phyloP scores from a whole-genome alignment of 2,113 vertebrate species.

The Phaethon lepturus region DNA sequence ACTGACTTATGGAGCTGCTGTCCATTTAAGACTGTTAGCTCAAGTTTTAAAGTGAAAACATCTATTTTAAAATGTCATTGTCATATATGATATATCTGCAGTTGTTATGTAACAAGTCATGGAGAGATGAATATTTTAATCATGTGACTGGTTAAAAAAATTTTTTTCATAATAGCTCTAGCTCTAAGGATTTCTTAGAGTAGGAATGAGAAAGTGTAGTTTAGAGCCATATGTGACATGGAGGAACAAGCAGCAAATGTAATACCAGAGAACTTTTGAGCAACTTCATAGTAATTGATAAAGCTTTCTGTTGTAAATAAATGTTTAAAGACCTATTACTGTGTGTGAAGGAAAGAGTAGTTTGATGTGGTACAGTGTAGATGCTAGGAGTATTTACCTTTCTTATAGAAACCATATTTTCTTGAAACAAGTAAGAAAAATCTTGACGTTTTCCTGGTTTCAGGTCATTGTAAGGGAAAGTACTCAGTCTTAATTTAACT shows the following conservation, averaged over 20 bases:
- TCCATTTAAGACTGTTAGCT: background rate
- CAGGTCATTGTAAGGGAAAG: background rate
- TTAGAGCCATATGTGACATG: background rate
- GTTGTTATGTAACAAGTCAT: background rate
- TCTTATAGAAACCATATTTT: background rate
- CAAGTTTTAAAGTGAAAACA: background rate
- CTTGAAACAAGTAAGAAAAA: background rate
- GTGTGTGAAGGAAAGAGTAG: background rate
- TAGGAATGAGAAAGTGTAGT: background rate
- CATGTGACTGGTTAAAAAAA: background rate
- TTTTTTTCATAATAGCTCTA: background rate
- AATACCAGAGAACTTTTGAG: background rate
- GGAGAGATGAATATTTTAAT: background rate
- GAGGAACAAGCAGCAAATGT: background rate
- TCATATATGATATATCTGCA: background rate
- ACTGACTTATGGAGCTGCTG: background rate
- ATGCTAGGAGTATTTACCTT: background rate
- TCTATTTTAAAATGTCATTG: background rate
- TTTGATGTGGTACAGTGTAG: background rate
- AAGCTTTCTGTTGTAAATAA: background rate
- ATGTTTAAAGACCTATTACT: background rate
- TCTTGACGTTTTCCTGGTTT: background rate
- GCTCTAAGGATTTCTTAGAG: background rate
- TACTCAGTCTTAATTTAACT: background rate
- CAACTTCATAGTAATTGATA: background rate